Conservation (phyloP, 2,113 vertebrate genomes). For the Syngnathus scovelli region DNA sequence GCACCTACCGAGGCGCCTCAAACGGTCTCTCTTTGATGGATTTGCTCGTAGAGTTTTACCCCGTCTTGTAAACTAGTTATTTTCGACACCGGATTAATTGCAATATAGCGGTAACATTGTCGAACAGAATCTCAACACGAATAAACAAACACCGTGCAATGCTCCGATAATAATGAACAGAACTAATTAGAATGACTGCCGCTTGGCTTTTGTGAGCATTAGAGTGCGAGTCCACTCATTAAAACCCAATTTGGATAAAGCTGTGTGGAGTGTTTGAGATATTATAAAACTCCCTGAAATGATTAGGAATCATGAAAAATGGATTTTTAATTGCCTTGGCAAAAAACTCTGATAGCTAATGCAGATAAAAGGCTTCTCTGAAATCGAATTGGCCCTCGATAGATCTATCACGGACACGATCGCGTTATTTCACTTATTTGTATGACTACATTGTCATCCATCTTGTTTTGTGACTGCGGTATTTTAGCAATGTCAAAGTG, state of each 20-base stretch:
- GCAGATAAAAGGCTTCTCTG: constrained; percentile 22
- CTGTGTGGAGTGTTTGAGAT: constrained; percentile 32
- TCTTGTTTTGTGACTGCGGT: neutral
- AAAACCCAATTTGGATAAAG: constrained; percentile 39
- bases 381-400: constrained; percentile 6
- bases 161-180: neutral
- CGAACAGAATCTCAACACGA: neutral
- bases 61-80: neutral
- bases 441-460: neutral
- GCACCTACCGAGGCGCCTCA: neutral
- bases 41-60: too few species aligned
- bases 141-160: neutral
- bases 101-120: neutral
- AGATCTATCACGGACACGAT: too few species aligned
- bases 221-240: constrained; percentile 24
- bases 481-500: neutral
- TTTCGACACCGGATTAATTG: neutral
- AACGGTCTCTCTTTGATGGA: neutral
- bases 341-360: constrained; percentile 1
- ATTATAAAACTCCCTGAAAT: constrained; percentile 41
- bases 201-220: neutral
- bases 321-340: constrained; percentile 43
- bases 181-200: neutral
- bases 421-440: neutral
- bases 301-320: constrained; percentile 42